phyloP scores from a whole-genome alignment of 92 coral and sea anemone species.

The Porites evermanni region DNA sequence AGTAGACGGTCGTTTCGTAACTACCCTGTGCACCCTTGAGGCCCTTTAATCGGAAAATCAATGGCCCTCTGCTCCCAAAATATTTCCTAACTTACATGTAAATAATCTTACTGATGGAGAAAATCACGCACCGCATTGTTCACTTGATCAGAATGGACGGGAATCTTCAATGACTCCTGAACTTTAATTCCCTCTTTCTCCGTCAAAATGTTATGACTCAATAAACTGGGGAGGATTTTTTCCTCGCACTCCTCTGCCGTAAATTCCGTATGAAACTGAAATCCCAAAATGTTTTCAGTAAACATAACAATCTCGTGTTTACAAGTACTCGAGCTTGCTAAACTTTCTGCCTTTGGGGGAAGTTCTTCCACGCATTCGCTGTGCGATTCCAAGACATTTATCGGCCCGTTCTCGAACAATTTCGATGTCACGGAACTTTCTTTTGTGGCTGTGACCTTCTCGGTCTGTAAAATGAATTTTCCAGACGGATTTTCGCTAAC shows the following conservation, averaged over 20 bases:
- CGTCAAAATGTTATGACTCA: slow-evolving; percentile 46
- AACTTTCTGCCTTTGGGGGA: slow-evolving; percentile 67
- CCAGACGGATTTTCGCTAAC: slow-evolving; percentile 79
- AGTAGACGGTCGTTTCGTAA: too few species aligned
- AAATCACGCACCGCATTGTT: slow-evolving; percentile 40
- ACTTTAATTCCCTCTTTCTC: slow-evolving; percentile 46
- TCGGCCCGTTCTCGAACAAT: slow-evolving; percentile 66
- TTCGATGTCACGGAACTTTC: slow-evolving; percentile 39
- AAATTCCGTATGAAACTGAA: slow-evolving; percentile 85
- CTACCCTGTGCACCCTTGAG: too few species aligned
- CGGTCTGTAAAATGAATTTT: slow-evolving; percentile 76
- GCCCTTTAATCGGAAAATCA: not conserved
- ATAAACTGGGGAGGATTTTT: slow-evolving; percentile 63
- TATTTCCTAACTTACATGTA: not conserved
- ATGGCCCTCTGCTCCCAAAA: not conserved
- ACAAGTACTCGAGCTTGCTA: slow-evolving; percentile 79
- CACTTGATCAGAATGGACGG: slow-evolving; percentile 48
- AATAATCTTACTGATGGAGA: slow-evolving; percentile 26
- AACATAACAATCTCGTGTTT: slow-evolving; percentile 81
- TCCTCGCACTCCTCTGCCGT: slow-evolving; percentile 65
- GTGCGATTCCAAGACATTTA: slow-evolving; percentile 75
- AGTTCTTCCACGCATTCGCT: slow-evolving; percentile 80
- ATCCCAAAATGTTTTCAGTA: slow-evolving; percentile 72
- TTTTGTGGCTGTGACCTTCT: slow-evolving; percentile 52
- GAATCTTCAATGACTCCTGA: slow-evolving; percentile 54